A percentile compares a stretch with the other conserved stretches of the same genome.
These are phyloP conservation scores for Steinernema scapterisci DNA, from an alignment of 2,888 invertebrate species.

Conservation along the genomic window DNA sequence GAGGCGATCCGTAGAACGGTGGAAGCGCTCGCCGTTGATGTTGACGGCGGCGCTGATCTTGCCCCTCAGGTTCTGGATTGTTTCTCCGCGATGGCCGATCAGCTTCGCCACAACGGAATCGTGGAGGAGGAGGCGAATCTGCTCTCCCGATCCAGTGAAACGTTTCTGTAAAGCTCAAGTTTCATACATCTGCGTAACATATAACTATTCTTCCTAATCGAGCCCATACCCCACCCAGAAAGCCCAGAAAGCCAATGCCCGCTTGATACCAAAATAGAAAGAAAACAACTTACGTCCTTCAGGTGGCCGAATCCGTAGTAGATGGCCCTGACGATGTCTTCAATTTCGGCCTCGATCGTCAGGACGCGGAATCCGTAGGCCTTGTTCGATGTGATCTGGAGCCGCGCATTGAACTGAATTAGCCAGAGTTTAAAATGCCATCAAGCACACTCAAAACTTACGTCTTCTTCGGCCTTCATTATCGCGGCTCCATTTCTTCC, in stretches of 20 bases:
- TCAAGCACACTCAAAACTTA: too few species aligned
- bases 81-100: neutral
- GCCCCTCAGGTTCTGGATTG: neutral
- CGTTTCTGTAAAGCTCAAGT: too few species aligned
- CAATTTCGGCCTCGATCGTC: neutral
- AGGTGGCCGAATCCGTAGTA: neutral
- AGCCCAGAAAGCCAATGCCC: too few species aligned
- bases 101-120: neutral
- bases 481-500: neutral
- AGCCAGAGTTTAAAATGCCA: neutral
- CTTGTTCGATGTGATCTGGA: neutral
- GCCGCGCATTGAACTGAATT: neutral
- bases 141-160: too few species aligned
- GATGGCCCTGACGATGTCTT: neutral
- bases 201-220: too few species aligned
- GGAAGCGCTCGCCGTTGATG: neutral
- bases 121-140: neutral
- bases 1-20: neutral
- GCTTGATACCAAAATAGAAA: too few species aligned
- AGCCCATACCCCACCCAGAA: too few species aligned
- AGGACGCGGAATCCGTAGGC: neutral
- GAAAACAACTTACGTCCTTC: conserved; percentile 13
- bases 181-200: too few species aligned
- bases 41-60: neutral
- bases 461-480: too few species aligned